Evolutionary conservation across 2,888 invertebrate genomes (phyloP).

Genomic region (Scelioninae gen. 1): DNA sequence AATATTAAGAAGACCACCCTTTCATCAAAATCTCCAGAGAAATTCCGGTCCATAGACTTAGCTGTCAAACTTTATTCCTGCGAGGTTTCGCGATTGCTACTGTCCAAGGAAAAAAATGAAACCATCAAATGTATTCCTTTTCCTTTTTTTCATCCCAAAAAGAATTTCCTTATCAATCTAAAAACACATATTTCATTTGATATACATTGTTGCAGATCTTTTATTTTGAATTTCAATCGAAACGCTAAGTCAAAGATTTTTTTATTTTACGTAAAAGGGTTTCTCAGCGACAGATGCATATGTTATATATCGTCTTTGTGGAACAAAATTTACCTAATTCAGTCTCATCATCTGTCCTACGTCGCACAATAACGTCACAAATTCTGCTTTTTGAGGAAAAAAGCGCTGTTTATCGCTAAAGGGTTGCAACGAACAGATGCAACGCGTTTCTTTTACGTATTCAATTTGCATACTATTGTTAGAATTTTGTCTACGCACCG

Average conservation of each 20-base stretch:
- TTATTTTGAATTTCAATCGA: too few species aligned
- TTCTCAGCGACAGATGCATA: conserved; percentile 73
- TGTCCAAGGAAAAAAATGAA: conserved; percentile 12
- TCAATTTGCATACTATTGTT: conserved; percentile 64
- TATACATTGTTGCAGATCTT: too few species aligned
- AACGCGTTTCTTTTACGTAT: conserved; percentile 47
- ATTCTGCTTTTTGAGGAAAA: conserved; percentile 64
- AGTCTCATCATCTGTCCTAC: conserved; percentile 67
- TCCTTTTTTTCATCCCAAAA: neutral
- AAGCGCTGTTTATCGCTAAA: conserved; percentile 57
- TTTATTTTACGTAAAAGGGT: conserved; percentile 56
- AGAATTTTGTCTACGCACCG: conserved; percentile 44
- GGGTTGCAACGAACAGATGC: conserved; percentile 68
- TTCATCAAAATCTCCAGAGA: conserved; percentile 35
- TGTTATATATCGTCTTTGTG: conserved; percentile 61
- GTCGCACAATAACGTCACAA: conserved; percentile 55
- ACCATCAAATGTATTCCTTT: neutral
- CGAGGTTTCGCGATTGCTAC: conserved; percentile 3
- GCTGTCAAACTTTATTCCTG: conserved; percentile 21
- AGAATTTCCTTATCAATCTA: neutral
- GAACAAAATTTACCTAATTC: conserved; percentile 68
- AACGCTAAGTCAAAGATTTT: neutral
- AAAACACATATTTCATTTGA: too few species aligned
- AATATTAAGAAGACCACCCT: conserved; percentile 63
- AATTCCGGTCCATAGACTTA: conserved; percentile 17